Conservation (phyloP, 2,113 vertebrate genomes). For the Platysternon megacephalum region DNA sequence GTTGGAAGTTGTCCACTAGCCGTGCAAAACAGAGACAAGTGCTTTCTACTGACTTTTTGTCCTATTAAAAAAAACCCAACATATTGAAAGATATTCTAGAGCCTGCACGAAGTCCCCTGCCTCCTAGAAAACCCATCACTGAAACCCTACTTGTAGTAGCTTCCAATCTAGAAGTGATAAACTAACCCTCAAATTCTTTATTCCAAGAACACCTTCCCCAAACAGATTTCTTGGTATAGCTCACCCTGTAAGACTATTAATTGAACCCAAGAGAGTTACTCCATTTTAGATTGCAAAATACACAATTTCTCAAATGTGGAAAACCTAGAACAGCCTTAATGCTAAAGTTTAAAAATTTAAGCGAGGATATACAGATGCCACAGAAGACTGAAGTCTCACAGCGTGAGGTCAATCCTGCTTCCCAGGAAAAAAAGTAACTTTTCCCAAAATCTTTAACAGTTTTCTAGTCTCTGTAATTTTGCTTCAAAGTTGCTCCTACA, state of each 20-base stretch:
- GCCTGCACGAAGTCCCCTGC: not conserved
- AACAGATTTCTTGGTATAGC: not conserved
- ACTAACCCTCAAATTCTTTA: not conserved
- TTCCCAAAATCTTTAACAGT: not conserved
- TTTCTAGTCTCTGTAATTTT: not conserved
- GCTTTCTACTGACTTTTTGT: conserved; percentile 99
- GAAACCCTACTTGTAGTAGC: not conserved
- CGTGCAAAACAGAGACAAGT: conserved; percentile 99
- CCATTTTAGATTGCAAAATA: not conserved
- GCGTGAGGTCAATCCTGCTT: not conserved
- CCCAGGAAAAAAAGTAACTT: not conserved
- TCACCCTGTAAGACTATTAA: not conserved
- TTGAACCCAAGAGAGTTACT: not conserved
- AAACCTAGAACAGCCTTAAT: not conserved
- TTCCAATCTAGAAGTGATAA: not conserved
- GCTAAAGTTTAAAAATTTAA: not conserved
- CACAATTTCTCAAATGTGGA: not conserved
- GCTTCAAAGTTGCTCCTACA: not conserved
- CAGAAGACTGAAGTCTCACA: not conserved
- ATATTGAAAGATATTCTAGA: not conserved
- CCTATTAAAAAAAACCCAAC: conserved; percentile 74
- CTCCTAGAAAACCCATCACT: not conserved
- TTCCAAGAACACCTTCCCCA: not conserved
- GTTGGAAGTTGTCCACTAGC: conserved; percentile 98
- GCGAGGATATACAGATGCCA: not conserved